These are phyloP conservation scores for Odiellus spinosus DNA, from an alignment of 2,888 invertebrate genomes.

Conservation along the genomic window DNA sequence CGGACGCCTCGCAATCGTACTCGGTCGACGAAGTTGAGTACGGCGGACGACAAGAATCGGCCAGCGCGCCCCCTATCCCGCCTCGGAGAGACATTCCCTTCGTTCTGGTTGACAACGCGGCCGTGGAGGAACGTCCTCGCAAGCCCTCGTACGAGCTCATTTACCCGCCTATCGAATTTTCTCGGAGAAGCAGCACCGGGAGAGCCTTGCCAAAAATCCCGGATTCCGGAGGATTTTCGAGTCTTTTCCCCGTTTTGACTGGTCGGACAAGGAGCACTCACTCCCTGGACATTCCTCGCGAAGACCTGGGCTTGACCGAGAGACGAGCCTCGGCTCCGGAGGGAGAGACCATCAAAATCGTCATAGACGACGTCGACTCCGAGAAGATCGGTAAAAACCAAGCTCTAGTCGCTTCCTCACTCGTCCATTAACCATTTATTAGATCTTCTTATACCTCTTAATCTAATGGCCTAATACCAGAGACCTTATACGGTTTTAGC, in stretches of 20 bases:
- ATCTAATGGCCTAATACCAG: no score
- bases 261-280: slow-evolving; percentile 30
- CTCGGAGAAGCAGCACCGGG: slow-evolving; percentile 13
- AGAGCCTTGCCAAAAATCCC: slow-evolving; percentile 14
- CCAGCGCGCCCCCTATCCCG: not conserved
- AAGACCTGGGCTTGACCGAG: slow-evolving; percentile 10
- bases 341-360: slow-evolving; percentile 80
- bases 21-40: slow-evolving; percentile 10
- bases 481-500: no score
- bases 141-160: not conserved
- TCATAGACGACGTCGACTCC: slow-evolving; percentile 80
- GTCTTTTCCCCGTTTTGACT: not conserved
- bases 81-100: not conserved
- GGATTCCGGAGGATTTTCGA: slow-evolving; percentile 1
- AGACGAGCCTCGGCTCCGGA: slow-evolving; percentile 46
- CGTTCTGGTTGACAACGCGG: not conserved
- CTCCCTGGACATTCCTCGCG: slow-evolving; percentile 16
- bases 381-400: slow-evolving; percentile 25
- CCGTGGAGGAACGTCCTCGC: not conserved
- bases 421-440: no score
- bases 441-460: no score
- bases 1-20: slow-evolving; percentile 1
- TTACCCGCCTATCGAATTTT: not conserved
- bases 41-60: not conserved
- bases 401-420: no score